Percentiles rank a stretch among this genome's conserved stretches.
Conservation (phyloP, 2,888 invertebrate species). For the Hedychridium roseum region DNA sequence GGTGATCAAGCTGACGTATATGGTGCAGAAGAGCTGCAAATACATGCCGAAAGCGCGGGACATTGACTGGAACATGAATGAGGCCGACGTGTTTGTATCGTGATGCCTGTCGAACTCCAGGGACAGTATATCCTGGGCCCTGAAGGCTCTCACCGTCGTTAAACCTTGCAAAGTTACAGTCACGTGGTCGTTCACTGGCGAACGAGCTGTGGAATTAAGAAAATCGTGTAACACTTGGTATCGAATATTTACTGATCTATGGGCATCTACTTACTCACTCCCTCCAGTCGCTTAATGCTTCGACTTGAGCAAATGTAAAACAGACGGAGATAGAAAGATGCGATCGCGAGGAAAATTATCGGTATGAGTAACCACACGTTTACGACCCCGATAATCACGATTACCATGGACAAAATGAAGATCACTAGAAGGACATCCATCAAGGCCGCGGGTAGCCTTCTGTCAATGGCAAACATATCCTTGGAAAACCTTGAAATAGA, state of each 20-base stretch:
- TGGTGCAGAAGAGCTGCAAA: slow-evolving; percentile 70
- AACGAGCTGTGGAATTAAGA: slow-evolving; percentile 70
- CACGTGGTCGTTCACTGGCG: slow-evolving; percentile 85
- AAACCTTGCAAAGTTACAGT: slow-evolving; percentile 82
- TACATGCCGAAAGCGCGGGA: slow-evolving; percentile 74
- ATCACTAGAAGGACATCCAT: slow-evolving; percentile 77
- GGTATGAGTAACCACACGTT: slow-evolving; percentile 79
- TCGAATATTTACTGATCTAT: no score
- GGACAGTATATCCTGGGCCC: slow-evolving; percentile 72
- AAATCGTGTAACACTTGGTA: not conserved
- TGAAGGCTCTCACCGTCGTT: slow-evolving; percentile 81
- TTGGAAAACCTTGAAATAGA: slow-evolving; percentile 76
- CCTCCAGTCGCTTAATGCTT: slow-evolving; percentile 81
- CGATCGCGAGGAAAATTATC: slow-evolving; percentile 71
- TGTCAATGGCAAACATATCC: slow-evolving; percentile 80
- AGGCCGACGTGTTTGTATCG: slow-evolving; percentile 73
- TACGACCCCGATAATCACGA: slow-evolving; percentile 75
- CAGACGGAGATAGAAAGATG: slow-evolving; percentile 78
- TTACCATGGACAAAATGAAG: slow-evolving; percentile 29
- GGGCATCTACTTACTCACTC: slow-evolving; percentile 77
- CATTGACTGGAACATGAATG: slow-evolving; percentile 73
- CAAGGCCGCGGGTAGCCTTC: slow-evolving; percentile 69
- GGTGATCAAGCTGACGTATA: slow-evolving; percentile 70
- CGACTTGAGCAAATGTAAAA: slow-evolving; percentile 82
- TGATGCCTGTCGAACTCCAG: slow-evolving; percentile 68